Evolutionary conservation across 2,888 invertebrate species (phyloP).

Genomic region (Euzophera pinguis): DNA sequence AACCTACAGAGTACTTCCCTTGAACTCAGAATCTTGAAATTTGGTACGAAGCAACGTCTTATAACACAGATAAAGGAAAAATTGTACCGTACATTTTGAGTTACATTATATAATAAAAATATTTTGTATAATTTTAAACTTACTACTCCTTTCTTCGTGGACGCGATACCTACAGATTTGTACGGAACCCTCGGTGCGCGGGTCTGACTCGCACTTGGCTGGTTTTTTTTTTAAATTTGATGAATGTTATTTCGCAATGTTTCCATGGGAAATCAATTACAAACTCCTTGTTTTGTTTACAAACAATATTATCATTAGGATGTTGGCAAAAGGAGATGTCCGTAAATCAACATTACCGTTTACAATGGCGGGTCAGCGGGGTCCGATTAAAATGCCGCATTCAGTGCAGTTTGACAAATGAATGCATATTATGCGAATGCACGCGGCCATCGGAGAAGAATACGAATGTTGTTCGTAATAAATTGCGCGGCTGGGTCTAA

Average conservation of each 20-base stretch:
- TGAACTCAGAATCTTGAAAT: too few relatives aligned
- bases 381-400: conserved; percentile 18
- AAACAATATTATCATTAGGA: conserved; percentile 2
- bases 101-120: too few relatives aligned
- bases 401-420: conserved; percentile 35
- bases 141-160: too few relatives aligned
- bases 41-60: too few relatives aligned
- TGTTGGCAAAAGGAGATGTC: conserved; percentile 5
- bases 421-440: conserved; percentile 29
- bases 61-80: too few relatives aligned
- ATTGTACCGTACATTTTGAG: too few relatives aligned
- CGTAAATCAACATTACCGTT: conserved; percentile 11
- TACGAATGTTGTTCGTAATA: conserved; percentile 37
- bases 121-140: too few relatives aligned
- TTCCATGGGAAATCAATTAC: not conserved
- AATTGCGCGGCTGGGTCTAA: conserved; percentile 30
- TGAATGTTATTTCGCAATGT: not conserved
- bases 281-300: not conserved
- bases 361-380: conserved; percentile 12
- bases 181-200: too few relatives aligned
- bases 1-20: too few relatives aligned
- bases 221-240: too few relatives aligned
- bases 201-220: too few relatives aligned
- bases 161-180: too few relatives aligned
- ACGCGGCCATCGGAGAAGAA: conserved; percentile 24